Evolutionary conservation across 2,797 vertebrate species (phyloP).

Genomic region (Chaetodon trifasciatus): DNA sequence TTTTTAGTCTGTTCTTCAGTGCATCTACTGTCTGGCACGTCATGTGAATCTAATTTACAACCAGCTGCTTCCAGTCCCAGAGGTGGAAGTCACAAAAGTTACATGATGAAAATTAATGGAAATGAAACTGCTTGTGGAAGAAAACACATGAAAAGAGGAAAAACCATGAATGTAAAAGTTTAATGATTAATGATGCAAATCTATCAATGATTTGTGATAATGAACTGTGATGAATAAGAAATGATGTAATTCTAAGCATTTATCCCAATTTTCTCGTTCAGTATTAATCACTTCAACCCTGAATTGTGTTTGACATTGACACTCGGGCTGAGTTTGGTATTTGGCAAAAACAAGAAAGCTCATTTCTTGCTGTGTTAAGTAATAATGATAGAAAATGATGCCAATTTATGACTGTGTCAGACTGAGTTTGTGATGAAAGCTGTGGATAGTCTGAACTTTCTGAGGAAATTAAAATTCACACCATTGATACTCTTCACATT

Average conservation of each 20-base stretch:
- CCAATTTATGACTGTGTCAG: background rate
- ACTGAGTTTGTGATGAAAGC: background rate
- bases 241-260: background rate
- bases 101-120: background rate
- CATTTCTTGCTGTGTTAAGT: background rate
- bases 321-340: background rate
- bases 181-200: background rate
- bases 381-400: conserved; percentile 2
- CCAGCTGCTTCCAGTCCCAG: conserved; percentile 27
- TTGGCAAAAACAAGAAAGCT: background rate
- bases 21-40: conserved; percentile 26
- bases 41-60: conserved; percentile 73
- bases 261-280: background rate
- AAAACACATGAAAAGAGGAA: background rate
- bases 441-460: background rate
- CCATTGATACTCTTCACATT: background rate
- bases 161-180: background rate
- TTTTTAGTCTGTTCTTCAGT: conserved; percentile 7
- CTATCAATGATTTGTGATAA: background rate
- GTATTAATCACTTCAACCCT: background rate
- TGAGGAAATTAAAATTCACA: background rate
- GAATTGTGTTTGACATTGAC: background rate
- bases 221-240: background rate
- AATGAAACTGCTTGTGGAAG: background rate
- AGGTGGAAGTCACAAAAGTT: background rate